These are phyloP conservation scores for Mirounga angustirostris DNA, from an alignment of 2,113 vertebrate genomes.

Conservation along the genomic window DNA sequence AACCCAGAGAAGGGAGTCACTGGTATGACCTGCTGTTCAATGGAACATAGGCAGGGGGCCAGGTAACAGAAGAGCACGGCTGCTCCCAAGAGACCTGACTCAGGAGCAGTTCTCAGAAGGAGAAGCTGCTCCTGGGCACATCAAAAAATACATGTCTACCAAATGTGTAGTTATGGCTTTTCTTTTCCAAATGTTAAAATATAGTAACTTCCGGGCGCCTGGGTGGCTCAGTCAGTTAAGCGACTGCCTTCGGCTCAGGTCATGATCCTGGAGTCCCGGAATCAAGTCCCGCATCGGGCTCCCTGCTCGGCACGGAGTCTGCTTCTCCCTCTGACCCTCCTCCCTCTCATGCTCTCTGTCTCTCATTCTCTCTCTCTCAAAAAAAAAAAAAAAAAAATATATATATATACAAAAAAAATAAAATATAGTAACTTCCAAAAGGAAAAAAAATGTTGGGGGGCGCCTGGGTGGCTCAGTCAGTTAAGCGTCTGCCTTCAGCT, in stretches of 20 bases:
- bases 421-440: background rate
- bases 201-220: no score
- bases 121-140: background rate
- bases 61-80: background rate
- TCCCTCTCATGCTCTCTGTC: no score
- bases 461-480: no score
- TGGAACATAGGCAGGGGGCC: background rate
- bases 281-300: no score
- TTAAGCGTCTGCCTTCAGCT: no score
- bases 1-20: background rate
- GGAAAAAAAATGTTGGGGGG: background rate
- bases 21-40: background rate
- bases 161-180: background rate
- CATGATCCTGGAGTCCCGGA: no score
- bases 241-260: no score
- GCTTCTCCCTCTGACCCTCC: no score
- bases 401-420: background rate
- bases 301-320: no score
- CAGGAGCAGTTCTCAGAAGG: background rate
- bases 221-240: no score
- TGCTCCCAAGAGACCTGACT: background rate
- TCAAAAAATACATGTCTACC: background rate
- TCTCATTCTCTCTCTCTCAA: no score
- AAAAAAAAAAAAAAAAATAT: no score
- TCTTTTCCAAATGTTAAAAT: constrained; percentile 33